A percentile compares a stretch with the other conserved stretches of the same genome.
Evolutionary conservation across 1,140 invertebrate species (phyloP).

Genomic region (Zophobas atratus): DNA sequence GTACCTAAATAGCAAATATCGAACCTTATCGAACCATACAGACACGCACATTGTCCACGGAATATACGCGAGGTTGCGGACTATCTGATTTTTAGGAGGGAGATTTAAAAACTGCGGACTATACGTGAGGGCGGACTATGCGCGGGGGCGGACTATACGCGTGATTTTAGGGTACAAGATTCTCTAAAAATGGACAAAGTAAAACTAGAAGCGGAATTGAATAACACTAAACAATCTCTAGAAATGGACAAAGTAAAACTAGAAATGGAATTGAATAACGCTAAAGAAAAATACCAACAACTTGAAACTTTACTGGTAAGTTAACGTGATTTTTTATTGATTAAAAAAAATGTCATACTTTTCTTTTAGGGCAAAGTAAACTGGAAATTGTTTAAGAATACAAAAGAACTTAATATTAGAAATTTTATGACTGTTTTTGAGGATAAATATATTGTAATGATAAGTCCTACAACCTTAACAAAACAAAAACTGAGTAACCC

Average conservation of each 20-base stretch:
- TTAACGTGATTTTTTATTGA: not conserved
- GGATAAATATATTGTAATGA: constrained; percentile 8
- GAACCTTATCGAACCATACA: too few relatives aligned
- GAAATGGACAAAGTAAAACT: not conserved
- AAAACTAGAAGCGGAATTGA: not conserved
- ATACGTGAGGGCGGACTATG: too few relatives aligned
- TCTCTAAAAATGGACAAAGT: not conserved
- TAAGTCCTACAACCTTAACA: constrained; percentile 7
- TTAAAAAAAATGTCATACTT: not conserved
- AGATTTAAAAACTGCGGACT: too few relatives aligned
- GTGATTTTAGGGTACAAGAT: too few relatives aligned
- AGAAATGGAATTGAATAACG: not conserved
- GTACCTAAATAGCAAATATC: too few relatives aligned
- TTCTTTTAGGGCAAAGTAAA: constrained; percentile 1
- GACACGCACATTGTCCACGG: too few relatives aligned
- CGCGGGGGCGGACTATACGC: too few relatives aligned
- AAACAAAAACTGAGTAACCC: constrained; percentile 6
- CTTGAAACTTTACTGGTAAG: not conserved
- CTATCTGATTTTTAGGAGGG: too few relatives aligned
- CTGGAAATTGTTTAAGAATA: constrained; percentile 16
- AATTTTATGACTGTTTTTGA: constrained; percentile 3
- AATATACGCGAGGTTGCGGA: too few relatives aligned
- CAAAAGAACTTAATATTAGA: constrained; percentile 1
- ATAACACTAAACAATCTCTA: not conserved
- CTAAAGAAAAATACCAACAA: constrained; percentile 12